Percentiles rank a stretch among this genome's conserved stretches.
phyloP scores from a whole-genome alignment of 92 coral and sea anemone genomes.

The Porites cylindrica region DNA sequence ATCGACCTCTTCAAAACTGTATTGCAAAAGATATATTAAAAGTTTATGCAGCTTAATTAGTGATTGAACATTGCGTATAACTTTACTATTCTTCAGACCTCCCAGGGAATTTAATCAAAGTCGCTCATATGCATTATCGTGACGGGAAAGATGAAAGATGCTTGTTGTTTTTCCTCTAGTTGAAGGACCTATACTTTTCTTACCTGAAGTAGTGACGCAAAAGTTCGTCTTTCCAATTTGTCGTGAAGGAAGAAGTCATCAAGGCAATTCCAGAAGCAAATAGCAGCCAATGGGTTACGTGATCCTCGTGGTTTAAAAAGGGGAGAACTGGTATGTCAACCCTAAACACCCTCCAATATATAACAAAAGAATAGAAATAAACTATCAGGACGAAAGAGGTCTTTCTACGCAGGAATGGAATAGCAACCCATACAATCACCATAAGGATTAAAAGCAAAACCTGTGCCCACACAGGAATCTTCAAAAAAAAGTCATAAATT shows the following conservation, averaged over 20 bases:
- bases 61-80: no score
- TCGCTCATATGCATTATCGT: no score
- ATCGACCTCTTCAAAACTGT: no score
- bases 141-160: no score
- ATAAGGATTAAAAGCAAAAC: background rate
- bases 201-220: constrained; percentile 35
- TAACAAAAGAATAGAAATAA: constrained; percentile 34
- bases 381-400: constrained; percentile 29
- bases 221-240: background rate
- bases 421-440: constrained; percentile 35
- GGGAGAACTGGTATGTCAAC: background rate
- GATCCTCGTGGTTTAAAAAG: background rate
- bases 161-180: no score
- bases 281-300: background rate
- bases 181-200: background rate
- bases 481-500: constrained; percentile 43
- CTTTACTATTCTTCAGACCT: no score
- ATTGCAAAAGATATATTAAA: no score
- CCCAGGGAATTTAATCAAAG: no score
- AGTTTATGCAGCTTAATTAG: no score
- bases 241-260: background rate
- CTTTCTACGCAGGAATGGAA: constrained; percentile 36
- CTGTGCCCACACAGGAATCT: constrained; percentile 26
- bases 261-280: background rate
- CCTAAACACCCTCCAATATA: constrained; percentile 43